phyloP scores from a whole-genome alignment of 1,140 invertebrate genomes.

The Drosophila kurseongensis region DNA sequence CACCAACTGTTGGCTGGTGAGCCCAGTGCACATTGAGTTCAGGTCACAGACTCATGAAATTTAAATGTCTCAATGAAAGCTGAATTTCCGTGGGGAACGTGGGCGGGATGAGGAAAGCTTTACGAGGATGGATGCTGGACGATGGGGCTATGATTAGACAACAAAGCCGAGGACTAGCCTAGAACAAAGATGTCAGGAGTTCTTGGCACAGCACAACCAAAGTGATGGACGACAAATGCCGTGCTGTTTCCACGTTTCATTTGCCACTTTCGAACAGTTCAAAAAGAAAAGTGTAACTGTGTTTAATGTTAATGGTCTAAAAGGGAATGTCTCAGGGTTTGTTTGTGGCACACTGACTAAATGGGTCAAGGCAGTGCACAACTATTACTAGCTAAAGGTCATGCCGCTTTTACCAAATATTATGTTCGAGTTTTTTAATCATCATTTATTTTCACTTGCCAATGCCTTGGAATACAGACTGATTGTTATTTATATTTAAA shows the following conservation, averaged over 20 bases:
- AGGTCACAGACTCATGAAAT: slow-evolving; percentile 54
- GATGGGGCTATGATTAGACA: slow-evolving; percentile 23
- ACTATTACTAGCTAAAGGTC: slow-evolving; percentile 6
- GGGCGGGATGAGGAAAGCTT: too few species aligned
- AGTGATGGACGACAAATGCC: too few species aligned
- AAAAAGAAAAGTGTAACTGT: slow-evolving; percentile 1
- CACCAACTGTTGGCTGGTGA: slow-evolving; percentile 2
- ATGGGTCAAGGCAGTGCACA: slow-evolving; percentile 22
- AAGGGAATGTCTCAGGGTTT: neutral
- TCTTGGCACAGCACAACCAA: neutral
- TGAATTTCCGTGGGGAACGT: neutral
- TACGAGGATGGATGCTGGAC: slow-evolving; percentile 8
- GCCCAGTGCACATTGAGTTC: slow-evolving; percentile 39
- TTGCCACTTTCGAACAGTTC: slow-evolving; percentile 4
- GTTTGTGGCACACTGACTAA: slow-evolving; percentile 1
- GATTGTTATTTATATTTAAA: neutral
- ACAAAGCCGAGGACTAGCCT: neutral
- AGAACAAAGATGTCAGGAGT: neutral
- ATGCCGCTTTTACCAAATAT: neutral
- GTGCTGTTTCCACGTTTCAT: slow-evolving; percentile 7
- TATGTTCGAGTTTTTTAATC: too few species aligned
- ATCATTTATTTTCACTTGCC: neutral
- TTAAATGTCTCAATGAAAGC: slow-evolving; percentile 18
- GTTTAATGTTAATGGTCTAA: neutral
- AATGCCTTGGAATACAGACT: slow-evolving; percentile 6